Evolutionary conservation across 2,888 invertebrate genomes (phyloP).

Genomic region (Heterodera filipjevi): DNA sequence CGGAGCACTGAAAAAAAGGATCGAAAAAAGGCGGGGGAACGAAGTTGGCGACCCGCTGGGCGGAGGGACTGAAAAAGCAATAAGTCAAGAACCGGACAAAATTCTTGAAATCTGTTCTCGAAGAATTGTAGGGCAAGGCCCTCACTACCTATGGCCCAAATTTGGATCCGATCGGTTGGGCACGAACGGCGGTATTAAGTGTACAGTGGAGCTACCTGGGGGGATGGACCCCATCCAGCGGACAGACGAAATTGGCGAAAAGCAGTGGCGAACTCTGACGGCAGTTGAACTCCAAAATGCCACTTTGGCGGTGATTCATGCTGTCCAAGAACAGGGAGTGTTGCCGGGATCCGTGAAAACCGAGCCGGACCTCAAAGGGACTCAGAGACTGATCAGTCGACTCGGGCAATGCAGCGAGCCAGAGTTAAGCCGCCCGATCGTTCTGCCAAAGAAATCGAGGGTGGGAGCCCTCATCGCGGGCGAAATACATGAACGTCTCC

Average conservation of each 20-base stretch:
- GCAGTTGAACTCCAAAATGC: neutral
- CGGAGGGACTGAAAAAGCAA: neutral
- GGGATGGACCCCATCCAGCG: too few species aligned
- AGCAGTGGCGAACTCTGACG: neutral
- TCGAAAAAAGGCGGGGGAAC: neutral
- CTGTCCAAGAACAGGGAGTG: neutral
- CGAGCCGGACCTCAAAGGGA: neutral
- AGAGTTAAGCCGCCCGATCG: neutral
- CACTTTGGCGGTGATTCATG: neutral
- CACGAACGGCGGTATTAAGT: too few species aligned
- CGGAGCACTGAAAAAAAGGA: neutral
- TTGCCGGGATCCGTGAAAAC: neutral
- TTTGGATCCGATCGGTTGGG: neutral
- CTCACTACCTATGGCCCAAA: neutral
- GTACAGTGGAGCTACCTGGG: too few species aligned
- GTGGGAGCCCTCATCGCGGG: neutral
- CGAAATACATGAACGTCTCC: neutral
- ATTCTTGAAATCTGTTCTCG: too few species aligned
- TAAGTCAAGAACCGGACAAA: neutral
- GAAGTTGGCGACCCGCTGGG: neutral
- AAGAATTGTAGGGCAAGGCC: neutral
- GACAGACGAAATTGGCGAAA: too few species aligned
- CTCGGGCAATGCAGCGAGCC: neutral
- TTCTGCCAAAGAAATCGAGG: constrained; percentile 21
- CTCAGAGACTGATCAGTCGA: neutral